Percentiles rank a stretch among this genome's conserved stretches.
phyloP scores from a whole-genome alignment of 2,797 vertebrate species.

The Euthynnus affinis region DNA sequence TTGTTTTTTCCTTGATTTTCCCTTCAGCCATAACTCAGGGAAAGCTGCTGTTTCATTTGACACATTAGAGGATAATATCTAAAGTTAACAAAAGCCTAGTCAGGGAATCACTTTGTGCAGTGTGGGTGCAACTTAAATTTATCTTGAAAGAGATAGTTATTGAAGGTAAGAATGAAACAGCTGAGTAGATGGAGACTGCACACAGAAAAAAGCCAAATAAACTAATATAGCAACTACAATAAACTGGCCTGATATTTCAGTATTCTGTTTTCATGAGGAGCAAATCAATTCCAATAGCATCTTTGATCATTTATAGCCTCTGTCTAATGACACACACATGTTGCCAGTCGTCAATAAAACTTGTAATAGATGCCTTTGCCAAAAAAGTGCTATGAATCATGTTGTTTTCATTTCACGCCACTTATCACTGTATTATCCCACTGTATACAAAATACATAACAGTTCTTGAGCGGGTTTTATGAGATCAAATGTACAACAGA shows the following conservation, averaged over 20 bases:
- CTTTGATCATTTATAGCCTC: conserved; percentile 22
- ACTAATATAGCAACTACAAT: neutral
- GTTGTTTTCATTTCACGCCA: conserved; percentile 41
- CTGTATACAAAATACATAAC: conserved; percentile 26
- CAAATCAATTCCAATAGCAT: conserved; percentile 20
- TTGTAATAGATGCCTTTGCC: conserved; percentile 15
- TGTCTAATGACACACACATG: conserved; percentile 37
- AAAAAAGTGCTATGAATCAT: conserved; percentile 40
- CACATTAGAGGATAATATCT: conserved; percentile 61
- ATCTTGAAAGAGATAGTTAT: conserved; percentile 31
- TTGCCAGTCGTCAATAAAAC: conserved; percentile 31
- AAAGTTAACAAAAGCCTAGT: conserved; percentile 60
- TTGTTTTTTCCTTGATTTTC: conserved; percentile 64
- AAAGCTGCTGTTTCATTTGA: conserved; percentile 64
- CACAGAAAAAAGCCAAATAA: neutral
- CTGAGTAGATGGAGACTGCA: neutral
- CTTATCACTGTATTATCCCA: conserved; percentile 24
- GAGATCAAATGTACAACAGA: conserved; percentile 15
- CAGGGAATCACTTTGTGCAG: conserved; percentile 21
- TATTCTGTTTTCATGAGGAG: conserved; percentile 18
- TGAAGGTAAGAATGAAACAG: conserved; percentile 17
- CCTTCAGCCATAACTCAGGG: conserved; percentile 64
- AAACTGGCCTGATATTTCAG: conserved; percentile 7
- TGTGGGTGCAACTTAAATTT: conserved; percentile 36
- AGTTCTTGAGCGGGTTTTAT: conserved; percentile 8